Percentiles rank a stretch among this genome's conserved stretches.
These are phyloP conservation scores for Spinus pinus DNA, from an alignment of 2,797 vertebrate species.

Conservation along the genomic window DNA sequence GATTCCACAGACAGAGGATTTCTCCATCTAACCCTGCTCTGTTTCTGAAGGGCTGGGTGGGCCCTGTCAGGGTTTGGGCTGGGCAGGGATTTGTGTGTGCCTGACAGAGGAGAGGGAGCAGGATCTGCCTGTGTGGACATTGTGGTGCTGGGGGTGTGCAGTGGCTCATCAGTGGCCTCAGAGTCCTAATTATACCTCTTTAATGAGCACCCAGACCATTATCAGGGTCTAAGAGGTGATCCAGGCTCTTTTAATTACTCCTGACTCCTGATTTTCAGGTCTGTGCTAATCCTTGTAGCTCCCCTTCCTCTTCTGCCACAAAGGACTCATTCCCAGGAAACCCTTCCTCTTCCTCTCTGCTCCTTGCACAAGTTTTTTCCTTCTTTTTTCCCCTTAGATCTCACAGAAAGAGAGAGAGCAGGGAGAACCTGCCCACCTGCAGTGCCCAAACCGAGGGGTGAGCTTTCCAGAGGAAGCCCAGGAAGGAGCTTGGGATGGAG, in stretches of 20 bases:
- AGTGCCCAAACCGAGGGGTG: neutral
- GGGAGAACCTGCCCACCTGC: neutral
- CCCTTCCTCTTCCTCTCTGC: rapidly evolving
- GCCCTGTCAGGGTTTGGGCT: neutral
- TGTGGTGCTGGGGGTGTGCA: neutral
- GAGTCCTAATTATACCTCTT: slow-evolving; percentile 55
- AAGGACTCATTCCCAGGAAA: neutral
- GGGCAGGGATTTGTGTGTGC: neutral
- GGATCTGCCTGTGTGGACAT: neutral
- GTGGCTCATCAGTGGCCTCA: slow-evolving; percentile 14
- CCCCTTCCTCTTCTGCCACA: neutral
- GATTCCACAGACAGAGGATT: neutral
- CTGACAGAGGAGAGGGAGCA: neutral
- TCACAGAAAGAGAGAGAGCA: neutral
- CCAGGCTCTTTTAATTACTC: slow-evolving; percentile 61
- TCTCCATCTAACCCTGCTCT: neutral
- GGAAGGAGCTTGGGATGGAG: neutral
- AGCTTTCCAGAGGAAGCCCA: neutral
- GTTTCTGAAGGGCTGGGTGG: neutral
- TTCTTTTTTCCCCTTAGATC: rapidly evolving
- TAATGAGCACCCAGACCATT: slow-evolving; percentile 64
- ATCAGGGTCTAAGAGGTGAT: neutral
- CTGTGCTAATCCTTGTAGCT: neutral
- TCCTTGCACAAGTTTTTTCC: neutral
- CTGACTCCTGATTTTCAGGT: neutral